These are phyloP conservation scores for Umimayanthus kanabou DNA, from an alignment of 92 coral and sea anemone genomes.

Conservation along the genomic window DNA sequence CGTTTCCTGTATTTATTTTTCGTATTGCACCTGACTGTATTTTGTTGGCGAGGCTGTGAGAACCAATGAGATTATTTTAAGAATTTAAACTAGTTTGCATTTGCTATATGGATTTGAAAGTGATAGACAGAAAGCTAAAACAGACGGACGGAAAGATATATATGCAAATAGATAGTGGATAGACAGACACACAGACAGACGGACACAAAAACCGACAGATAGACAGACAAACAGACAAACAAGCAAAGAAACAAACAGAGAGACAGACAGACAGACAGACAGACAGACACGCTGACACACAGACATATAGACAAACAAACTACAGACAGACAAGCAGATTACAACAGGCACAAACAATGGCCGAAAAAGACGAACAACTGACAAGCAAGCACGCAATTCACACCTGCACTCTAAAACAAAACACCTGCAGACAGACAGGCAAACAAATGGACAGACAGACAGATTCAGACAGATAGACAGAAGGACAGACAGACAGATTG, in stretches of 20 bases:
- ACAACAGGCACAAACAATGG: background rate
- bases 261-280: background rate
- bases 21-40: conserved; percentile 52
- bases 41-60: conserved; percentile 69
- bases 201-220: background rate
- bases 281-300: background rate
- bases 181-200: background rate
- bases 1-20: conserved; percentile 60
- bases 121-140: background rate
- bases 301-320: background rate
- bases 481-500: background rate
- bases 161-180: background rate
- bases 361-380: too few relatives aligned
- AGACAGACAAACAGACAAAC: background rate
- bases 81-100: too few relatives aligned
- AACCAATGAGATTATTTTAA: background rate
- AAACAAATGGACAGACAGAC: background rate
- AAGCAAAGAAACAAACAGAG: background rate
- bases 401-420: too few relatives aligned
- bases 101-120: background rate
- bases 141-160: background rate
- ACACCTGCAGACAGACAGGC: too few relatives aligned
- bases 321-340: background rate
- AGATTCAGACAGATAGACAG: background rate
- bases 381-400: too few relatives aligned